Evolutionary conservation across 2,113 vertebrate genomes (phyloP).

Genomic region (Bos taurus): ARS-UCD2.0 NC_037346.1:20918501-20919000

Average conservation of each 20-base stretch:
- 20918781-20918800: not conserved
- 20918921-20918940: not conserved
- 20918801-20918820: not conserved
- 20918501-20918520: not conserved
- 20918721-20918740: constrained; percentile 38
- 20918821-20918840: not conserved
- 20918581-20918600: not conserved
- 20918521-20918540: not conserved
- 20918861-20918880: not conserved
- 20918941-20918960: not conserved
- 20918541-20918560: not conserved
- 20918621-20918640: not conserved
- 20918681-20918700: not conserved
- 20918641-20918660: not conserved
- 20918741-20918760: constrained; percentile 28
- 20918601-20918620: not conserved
- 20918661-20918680: constrained; percentile 10
- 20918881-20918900: not conserved
- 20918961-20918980: constrained; percentile 1
- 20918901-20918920: constrained; percentile 51
- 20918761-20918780: constrained; percentile 25
- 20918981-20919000: constrained; percentile 23
- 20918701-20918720: constrained; percentile 31
- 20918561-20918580: not conserved
- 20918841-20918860: constrained; percentile 17